Percentiles rank a stretch among this genome's conserved stretches.
Evolutionary conservation across 2,888 invertebrate species (phyloP).

Genomic region (Nephrotoma flavescens): DNA sequence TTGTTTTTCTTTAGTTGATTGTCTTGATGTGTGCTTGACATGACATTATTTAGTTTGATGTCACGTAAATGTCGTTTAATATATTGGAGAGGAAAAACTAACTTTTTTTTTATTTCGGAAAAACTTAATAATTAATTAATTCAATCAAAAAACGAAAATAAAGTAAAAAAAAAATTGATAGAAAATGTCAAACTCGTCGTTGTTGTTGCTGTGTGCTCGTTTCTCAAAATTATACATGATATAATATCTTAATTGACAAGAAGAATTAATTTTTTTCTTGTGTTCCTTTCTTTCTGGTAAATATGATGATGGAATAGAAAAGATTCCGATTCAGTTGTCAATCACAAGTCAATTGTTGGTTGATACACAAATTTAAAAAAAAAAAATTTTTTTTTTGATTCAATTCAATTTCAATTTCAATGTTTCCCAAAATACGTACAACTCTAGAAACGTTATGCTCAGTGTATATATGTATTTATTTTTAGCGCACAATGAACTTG

Average conservation of each 20-base stretch:
- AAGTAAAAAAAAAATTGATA: background rate
- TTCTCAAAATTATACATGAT: background rate
- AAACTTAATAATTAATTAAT: background rate
- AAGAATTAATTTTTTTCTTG: background rate
- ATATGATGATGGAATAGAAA: constrained; percentile 1
- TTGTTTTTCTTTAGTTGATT: constrained; percentile 2
- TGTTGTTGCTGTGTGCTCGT: background rate
- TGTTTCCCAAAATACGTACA: background rate
- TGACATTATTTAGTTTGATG: constrained; percentile 4
- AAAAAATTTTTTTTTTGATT: background rate
- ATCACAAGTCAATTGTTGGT: constrained; percentile 1
- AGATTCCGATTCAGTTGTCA: background rate
- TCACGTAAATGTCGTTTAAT: constrained; percentile 3
- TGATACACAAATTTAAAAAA: background rate
- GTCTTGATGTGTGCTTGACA: constrained; percentile 2
- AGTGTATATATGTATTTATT: background rate
- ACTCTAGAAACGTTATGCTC: background rate
- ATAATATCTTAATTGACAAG: background rate
- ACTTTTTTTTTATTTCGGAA: background rate
- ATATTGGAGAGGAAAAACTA: background rate
- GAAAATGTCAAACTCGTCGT: background rate
- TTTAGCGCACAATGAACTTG: constrained; percentile 5
- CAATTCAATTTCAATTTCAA: background rate
- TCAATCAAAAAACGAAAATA: background rate
- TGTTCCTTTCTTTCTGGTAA: background rate